A percentile compares a stretch with the other conserved stretches of the same genome.
Conservation (phyloP, 2,113 vertebrate species). For the Psophia crepitans region DNA sequence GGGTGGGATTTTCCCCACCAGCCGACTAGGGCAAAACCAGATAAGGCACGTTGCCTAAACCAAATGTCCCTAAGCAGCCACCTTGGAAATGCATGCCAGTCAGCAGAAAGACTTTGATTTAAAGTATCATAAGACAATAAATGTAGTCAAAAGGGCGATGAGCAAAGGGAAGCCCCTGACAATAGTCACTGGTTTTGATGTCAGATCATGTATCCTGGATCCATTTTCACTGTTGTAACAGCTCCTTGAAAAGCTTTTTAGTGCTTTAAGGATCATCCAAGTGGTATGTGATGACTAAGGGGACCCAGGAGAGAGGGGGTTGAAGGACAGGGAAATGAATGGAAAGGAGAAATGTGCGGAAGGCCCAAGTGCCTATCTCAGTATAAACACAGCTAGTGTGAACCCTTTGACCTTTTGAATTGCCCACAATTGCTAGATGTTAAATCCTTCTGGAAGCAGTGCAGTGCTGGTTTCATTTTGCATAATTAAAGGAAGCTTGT, state of each 20-base stretch:
- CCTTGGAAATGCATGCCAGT: neutral
- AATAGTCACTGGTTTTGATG: neutral
- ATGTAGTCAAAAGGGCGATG: neutral
- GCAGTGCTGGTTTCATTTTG: neutral
- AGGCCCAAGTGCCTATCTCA: neutral
- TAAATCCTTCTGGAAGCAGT: neutral
- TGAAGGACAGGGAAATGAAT: neutral
- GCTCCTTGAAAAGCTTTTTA: neutral
- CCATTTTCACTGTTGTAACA: neutral
- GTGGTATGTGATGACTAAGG: neutral
- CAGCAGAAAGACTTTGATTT: neutral
- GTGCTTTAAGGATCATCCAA: neutral
- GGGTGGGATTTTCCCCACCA: neutral
- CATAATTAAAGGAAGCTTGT: slow-evolving; percentile 19
- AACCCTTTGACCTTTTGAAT: neutral
- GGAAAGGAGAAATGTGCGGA: neutral
- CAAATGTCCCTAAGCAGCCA: neutral
- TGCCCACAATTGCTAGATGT: neutral
- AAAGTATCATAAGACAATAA: neutral
- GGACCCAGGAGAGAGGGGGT: neutral
- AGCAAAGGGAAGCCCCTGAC: neutral
- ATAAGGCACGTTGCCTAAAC: neutral
- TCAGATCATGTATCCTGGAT: neutral
- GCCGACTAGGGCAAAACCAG: neutral
- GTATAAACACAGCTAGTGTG: neutral